A percentile compares a stretch with the other conserved stretches of the same genome.
Evolutionary conservation across 2,797 vertebrate species (phyloP).

Genomic region (Paguma larvata): DNA sequence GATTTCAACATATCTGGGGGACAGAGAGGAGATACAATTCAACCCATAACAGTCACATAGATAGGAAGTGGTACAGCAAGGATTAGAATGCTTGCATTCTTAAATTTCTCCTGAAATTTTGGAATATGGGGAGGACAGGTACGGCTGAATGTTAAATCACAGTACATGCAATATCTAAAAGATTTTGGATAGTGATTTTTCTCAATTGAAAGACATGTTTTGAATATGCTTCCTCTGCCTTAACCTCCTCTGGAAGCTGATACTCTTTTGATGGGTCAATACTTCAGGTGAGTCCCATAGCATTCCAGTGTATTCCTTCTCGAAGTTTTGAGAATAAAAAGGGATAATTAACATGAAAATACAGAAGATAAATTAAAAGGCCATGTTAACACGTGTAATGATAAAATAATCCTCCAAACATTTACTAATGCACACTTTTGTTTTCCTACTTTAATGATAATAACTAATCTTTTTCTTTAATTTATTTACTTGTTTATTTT

Average conservation of each 20-base stretch:
- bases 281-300: neutral
- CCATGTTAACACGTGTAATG: neutral
- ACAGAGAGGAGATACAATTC: no score
- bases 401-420: neutral
- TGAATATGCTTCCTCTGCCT: neutral
- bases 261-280: neutral
- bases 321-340: neutral
- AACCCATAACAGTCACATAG: neutral
- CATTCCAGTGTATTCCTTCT: neutral
- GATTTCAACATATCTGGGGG: neutral
- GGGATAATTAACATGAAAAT: neutral
- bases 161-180: neutral
- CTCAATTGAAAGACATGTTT: neutral
- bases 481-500: no score
- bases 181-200: neutral
- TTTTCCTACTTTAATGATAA: neutral
- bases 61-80: neutral
- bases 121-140: neutral
- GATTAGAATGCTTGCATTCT: neutral
- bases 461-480: neutral
- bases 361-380: neutral
- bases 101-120: neutral
- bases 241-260: neutral
- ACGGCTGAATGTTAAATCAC: neutral
- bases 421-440: neutral